phyloP scores from a whole-genome alignment of 2,113 vertebrate species.

The Crotalus viridis region DNA sequence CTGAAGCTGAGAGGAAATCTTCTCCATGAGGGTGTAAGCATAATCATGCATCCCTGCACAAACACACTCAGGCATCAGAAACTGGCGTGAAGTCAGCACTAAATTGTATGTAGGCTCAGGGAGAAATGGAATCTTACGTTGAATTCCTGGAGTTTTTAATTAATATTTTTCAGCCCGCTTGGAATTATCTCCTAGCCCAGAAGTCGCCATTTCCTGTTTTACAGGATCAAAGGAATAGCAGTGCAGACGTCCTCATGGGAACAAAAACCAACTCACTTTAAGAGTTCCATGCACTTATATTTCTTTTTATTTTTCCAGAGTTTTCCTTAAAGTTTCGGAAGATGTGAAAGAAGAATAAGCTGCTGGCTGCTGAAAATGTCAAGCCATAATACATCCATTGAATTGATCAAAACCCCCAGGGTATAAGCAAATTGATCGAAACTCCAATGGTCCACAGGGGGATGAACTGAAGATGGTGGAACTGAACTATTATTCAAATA shows the following conservation, averaged over 20 bases:
- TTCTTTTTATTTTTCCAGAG: background rate
- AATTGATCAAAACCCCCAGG: conserved; percentile 24
- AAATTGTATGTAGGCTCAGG: background rate
- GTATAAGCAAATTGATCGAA: conserved; percentile 37
- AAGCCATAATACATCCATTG: conserved; percentile 28
- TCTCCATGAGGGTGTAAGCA: background rate
- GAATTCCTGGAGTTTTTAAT: conserved; percentile 9
- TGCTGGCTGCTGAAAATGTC: conserved; percentile 19
- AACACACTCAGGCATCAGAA: background rate
- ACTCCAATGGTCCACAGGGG: conserved; percentile 25
- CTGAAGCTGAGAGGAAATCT: background rate
- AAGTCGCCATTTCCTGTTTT: background rate
- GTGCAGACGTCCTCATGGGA: background rate
- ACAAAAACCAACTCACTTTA: background rate
- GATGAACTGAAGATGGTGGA: conserved; percentile 35
- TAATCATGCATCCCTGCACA: background rate
- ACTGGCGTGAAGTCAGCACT: background rate
- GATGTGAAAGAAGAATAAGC: conserved; percentile 10
- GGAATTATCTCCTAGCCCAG: background rate
- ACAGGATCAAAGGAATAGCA: background rate
- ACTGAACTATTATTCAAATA: conserved; percentile 28
- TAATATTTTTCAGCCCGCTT: background rate
- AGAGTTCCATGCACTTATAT: background rate
- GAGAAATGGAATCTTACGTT: background rate
- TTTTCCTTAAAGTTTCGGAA: background rate